phyloP scores from a whole-genome alignment of 37 sponge, comb jelly and placozoan species.

The Ephydatia muelleri region DNA sequence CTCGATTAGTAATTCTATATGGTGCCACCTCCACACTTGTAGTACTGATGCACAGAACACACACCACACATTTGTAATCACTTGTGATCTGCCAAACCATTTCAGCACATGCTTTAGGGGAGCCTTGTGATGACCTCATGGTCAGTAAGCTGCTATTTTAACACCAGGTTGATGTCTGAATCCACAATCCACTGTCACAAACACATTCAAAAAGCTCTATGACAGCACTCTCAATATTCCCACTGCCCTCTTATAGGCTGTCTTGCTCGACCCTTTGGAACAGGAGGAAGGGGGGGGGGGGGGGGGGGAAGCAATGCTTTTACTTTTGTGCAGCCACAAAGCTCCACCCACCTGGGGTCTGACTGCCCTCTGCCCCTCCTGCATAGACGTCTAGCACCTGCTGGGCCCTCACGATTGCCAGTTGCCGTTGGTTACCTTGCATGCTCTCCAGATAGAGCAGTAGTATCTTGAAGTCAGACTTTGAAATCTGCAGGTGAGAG shows the following conservation, averaged over 20 bases:
- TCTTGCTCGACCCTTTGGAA: neutral
- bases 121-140: too few species aligned
- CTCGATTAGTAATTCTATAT: too few species aligned
- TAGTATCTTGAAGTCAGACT: conserved; percentile 50
- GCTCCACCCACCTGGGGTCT: neutral
- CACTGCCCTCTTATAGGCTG: conserved; percentile 50
- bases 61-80: too few species aligned
- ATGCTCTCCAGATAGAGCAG: conserved; percentile 59
- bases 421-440: conserved; percentile 50
- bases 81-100: too few species aligned
- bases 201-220: neutral
- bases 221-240: conserved; percentile 30
- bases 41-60: too few species aligned
- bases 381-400: conserved; percentile 29
- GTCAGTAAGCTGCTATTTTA: too few species aligned
- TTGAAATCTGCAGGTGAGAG: conserved; percentile 38
- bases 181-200: too few species aligned
- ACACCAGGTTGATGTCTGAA: neutral
- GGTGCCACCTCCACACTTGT: too few species aligned
- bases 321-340: neutral
- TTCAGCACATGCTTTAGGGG: too few species aligned
- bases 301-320: neutral
- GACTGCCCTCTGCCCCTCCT: neutral
- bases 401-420: conserved; percentile 26
- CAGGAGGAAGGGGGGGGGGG: neutral